These are phyloP conservation scores for Mythimna lalbum DNA, from an alignment of 2,888 invertebrate species.

Conservation along the genomic window DNA sequence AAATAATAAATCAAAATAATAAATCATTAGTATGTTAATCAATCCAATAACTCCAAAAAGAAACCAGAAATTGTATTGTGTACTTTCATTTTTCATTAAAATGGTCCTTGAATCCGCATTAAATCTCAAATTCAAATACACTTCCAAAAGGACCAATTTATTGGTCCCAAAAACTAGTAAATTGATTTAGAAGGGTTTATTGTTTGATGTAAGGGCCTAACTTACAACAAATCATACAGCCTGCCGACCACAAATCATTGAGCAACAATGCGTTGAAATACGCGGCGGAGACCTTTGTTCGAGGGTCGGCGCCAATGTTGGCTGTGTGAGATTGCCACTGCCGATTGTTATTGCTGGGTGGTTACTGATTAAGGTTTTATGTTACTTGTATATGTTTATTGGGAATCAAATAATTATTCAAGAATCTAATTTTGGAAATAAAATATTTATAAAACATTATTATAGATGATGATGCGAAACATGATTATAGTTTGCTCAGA, in stretches of 20 bases:
- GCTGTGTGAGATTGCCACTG: constrained; percentile 16
- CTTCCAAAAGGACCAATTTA: constrained; percentile 31
- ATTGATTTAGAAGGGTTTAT: constrained; percentile 56
- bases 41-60: background rate
- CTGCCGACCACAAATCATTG: constrained; percentile 59
- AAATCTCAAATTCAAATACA: constrained; percentile 2
- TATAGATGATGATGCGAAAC: no score
- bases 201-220: constrained; percentile 53
- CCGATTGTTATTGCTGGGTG: constrained; percentile 9
- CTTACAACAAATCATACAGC: constrained; percentile 56
- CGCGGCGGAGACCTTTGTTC: constrained; percentile 39
- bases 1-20: no score
- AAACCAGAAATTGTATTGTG: no score
- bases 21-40: no score
- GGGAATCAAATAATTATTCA: no score
- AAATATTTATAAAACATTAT: no score
- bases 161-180: constrained; percentile 42
- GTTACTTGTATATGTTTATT: no score
- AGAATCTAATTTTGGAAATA: no score
- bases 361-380: background rate
- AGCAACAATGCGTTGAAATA: constrained; percentile 52
- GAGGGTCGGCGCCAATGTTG: constrained; percentile 40
- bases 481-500: no score
- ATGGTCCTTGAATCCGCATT: constrained; percentile 7
- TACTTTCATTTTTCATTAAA: no score